A percentile compares a stretch with the other conserved stretches of the same genome.
phyloP scores from a whole-genome alignment of 2,888 invertebrate genomes.

The Cantharis lateralis region DNA sequence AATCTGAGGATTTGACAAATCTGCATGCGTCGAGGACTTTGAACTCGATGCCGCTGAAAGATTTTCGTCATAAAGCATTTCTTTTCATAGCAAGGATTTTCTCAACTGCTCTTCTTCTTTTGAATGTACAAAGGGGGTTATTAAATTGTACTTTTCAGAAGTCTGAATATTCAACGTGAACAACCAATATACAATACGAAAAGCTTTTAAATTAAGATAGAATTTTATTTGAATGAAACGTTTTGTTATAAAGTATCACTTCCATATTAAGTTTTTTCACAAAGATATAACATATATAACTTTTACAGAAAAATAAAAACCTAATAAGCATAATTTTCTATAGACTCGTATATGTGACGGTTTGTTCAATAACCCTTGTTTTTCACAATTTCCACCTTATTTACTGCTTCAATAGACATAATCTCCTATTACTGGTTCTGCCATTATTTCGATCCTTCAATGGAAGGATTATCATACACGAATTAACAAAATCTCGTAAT shows the following conservation, averaged over 20 bases:
- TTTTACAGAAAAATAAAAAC: neutral
- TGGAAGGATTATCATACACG: neutral
- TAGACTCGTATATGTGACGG: neutral
- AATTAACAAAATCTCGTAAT: neutral
- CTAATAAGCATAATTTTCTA: neutral
- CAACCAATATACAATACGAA: constrained; percentile 11
- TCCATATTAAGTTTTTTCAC: neutral
- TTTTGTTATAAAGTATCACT: neutral
- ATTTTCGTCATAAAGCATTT: constrained; percentile 29
- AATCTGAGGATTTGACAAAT: constrained; percentile 55
- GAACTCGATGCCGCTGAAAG: constrained; percentile 32
- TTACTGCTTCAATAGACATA: neutral
- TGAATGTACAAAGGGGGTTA: constrained; percentile 27
- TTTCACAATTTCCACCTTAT: neutral
- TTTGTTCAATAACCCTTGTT: neutral
- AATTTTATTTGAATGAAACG: constrained; percentile 8
- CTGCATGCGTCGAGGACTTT: constrained; percentile 52
- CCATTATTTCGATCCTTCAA: neutral
- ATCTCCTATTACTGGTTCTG: neutral
- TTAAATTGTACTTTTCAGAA: constrained; percentile 31
- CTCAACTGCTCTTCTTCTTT: constrained; percentile 30
- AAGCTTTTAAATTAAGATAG: constrained; percentile 18
- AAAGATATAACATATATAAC: neutral
- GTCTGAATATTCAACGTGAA: constrained; percentile 14
- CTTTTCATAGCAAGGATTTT: constrained; percentile 28